Evolutionary conservation across 2,113 vertebrate species (phyloP).

Genomic region (Callopanchax toddi): DNA sequence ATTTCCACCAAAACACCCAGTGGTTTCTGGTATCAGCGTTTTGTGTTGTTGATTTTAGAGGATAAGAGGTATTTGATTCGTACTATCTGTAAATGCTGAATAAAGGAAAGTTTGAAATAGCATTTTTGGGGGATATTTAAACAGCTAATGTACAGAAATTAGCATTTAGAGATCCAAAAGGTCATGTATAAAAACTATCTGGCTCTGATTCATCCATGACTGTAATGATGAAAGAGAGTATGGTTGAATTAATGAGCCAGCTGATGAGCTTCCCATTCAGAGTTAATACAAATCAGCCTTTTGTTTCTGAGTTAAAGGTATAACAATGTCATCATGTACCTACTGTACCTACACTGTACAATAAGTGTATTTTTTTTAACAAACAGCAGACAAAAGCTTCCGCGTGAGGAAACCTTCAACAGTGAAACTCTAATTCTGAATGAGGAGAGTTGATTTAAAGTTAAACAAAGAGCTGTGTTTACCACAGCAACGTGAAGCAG

Average conservation of each 20-base stretch:
- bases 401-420: fast-evolving
- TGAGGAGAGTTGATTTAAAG: slow-evolving; percentile 36
- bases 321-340: too few relatives aligned
- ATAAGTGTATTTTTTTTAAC: too few relatives aligned
- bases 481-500: slow-evolving; percentile 2
- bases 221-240: slow-evolving; percentile 20
- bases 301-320: slow-evolving; percentile 32
- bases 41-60: too few relatives aligned
- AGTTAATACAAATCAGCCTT: slow-evolving; percentile 19
- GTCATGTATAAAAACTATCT: neutral
- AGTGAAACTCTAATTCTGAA: neutral
- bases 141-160: too few relatives aligned
- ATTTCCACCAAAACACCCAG: too few relatives aligned
- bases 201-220: neutral
- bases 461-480: slow-evolving; percentile 54
- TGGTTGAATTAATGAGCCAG: slow-evolving; percentile 3
- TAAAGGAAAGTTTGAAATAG: too few relatives aligned
- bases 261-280: neutral
- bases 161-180: too few relatives aligned
- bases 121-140: too few relatives aligned
- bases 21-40: too few relatives aligned
- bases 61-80: too few relatives aligned
- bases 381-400: slow-evolving; percentile 2
- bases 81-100: too few relatives aligned
- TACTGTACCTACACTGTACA: too few relatives aligned